Evolutionary conservation across 2,888 invertebrate genomes (phyloP), one percentile per base, ranked within the genome.

Genomic region (Diachrysia chrysitis): DNA sequence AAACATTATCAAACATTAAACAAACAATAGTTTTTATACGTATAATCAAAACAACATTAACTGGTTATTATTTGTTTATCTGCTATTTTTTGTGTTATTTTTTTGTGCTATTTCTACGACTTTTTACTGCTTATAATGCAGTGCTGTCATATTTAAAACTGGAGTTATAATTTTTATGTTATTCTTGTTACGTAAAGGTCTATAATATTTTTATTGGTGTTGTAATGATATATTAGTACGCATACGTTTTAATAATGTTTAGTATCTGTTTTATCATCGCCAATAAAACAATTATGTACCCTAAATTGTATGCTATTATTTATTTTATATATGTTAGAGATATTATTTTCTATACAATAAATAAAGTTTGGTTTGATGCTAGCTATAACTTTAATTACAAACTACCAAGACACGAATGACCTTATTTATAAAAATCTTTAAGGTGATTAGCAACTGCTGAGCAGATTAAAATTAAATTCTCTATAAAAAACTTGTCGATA

Each of bases 1-100:
- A 42, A n/a, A 37, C 37, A 59, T 66, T 66, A 56, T 66, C 54
- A 23, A 55, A 23, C 64, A 64, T 58, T 71, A 63, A 58, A 61
- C 42, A 61, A 48, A 53, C 35, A 65, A 62, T 74, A 29, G 51
- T 23, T 72, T 77, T 71, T 69, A 78, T 75, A 72, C 64, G 1
- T 59, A 51, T 60, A 74, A 74, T 69, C 37, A 72, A 75, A 71
- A 51, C 55, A 69, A 60, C 59, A 53, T n/a, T 55, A 56, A 57
- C 51, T 23, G 25, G 14, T 23, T 61, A 17, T 32, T 23, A 23
- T 14, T 16, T 37, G 29, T 37, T 51, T 62, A 29, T 57, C 29
- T n/a, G 58, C 17, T 29, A 46, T 58, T 69, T 61, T 62, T 55
- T 42, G 21, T 37, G 72, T 73, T 16, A 42, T n/a, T 58, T 69